Percentiles rank a stretch among this genome's conserved stretches.
phyloP scores from a whole-genome alignment of 2,888 invertebrate genomes.

The Orthonychiurus folsomi region DNA sequence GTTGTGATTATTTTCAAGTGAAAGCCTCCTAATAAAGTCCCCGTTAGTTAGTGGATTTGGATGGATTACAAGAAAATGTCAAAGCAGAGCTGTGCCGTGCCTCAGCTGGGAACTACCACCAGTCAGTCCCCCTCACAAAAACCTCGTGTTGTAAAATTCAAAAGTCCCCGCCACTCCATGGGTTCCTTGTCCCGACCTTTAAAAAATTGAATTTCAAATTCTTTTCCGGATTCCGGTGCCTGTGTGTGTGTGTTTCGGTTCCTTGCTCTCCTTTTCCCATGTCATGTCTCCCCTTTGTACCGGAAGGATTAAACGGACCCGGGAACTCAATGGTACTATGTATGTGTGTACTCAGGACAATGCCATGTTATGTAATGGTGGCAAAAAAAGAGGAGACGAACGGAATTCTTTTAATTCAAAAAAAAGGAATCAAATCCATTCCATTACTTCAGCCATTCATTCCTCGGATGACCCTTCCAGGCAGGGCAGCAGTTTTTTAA shows the following conservation, averaged over 20 bases:
- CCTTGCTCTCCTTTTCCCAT: background rate
- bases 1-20: background rate
- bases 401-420: background rate
- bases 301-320: background rate
- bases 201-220: background rate
- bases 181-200: too few relatives aligned
- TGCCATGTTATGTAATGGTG: background rate
- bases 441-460: background rate
- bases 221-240: too few relatives aligned
- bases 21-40: background rate
- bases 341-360: background rate
- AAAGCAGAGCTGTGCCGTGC: background rate
- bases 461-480: background rate
- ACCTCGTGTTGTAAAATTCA: too few relatives aligned
- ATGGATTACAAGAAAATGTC: slow-evolving; percentile 1
- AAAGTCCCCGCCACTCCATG: too few relatives aligned
- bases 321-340: background rate
- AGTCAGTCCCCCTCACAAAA: too few relatives aligned
- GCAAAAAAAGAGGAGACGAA: background rate
- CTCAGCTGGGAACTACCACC: background rate
- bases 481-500: background rate
- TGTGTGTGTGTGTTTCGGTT: too few relatives aligned
- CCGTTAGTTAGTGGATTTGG: background rate
- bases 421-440: background rate
- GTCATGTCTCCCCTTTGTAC: background rate